Percentiles rank a stretch among this genome's conserved stretches.
These are phyloP conservation scores for Euphonia xanthogaster DNA, from an alignment of 2,797 vertebrate genomes.

Conservation along the genomic window DNA sequence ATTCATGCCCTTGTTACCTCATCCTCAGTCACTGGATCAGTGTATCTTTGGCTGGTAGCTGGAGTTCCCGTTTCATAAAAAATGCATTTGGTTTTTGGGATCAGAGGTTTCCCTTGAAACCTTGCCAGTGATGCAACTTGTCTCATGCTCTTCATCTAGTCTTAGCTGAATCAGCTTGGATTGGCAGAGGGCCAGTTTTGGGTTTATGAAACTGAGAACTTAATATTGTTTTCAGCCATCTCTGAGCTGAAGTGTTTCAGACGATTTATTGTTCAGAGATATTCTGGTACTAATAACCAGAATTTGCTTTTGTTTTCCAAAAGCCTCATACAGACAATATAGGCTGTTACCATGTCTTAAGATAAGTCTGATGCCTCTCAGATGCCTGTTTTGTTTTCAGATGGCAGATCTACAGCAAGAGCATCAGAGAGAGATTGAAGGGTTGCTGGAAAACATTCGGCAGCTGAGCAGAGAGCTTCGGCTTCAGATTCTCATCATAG, in stretches of 20 bases:
- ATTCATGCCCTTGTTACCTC: not conserved
- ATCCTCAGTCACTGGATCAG: not conserved
- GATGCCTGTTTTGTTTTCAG: constrained; percentile 65
- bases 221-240: not conserved
- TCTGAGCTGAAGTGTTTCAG: not conserved
- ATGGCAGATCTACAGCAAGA: constrained; percentile 98
- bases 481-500: constrained; percentile 97
- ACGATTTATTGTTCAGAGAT: not conserved
- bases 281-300: not conserved
- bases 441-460: constrained; percentile 93
- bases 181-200: not conserved
- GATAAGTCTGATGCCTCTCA: not conserved
- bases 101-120: not conserved
- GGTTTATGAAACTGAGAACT: not conserved
- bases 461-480: constrained; percentile 96
- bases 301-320: not conserved
- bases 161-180: not conserved
- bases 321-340: not conserved
- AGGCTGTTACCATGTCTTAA: not conserved
- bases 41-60: not conserved
- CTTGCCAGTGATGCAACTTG: not conserved
- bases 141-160: not conserved
- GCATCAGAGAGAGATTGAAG: constrained; percentile 96
- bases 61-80: not conserved
- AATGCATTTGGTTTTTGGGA: not conserved